These are phyloP conservation scores for Drosophila nr. perissopoda DNA, from an alignment of 2,888 invertebrate genomes.

Conservation along the genomic window DNA sequence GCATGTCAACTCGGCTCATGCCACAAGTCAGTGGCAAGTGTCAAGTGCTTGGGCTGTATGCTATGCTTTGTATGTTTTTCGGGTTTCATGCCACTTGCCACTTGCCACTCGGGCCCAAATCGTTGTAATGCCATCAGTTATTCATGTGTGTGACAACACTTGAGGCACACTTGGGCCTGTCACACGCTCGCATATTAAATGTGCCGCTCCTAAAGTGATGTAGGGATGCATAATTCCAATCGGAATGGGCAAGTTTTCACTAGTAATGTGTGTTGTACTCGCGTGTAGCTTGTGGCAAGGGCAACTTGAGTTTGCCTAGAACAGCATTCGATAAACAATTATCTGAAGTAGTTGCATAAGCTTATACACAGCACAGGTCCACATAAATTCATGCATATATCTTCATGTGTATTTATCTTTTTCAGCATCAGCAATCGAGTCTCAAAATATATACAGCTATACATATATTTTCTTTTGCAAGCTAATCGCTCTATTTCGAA, in stretches of 20 bases:
- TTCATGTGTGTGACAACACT: constrained; percentile 75
- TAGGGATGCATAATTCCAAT: constrained; percentile 14
- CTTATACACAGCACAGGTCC: neutral
- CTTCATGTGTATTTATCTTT: neutral
- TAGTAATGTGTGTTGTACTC: neutral
- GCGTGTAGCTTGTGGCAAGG: neutral
- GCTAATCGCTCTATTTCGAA: neutral
- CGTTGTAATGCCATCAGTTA: constrained; percentile 63
- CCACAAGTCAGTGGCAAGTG: constrained; percentile 78
- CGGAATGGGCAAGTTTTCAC: constrained; percentile 20
- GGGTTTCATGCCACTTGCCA: constrained; percentile 62
- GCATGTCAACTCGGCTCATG: constrained; percentile 71
- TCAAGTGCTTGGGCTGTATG: constrained; percentile 61
- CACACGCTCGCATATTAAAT: constrained; percentile 34
- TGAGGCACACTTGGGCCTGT: constrained; percentile 61
- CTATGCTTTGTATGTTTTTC: constrained; percentile 44
- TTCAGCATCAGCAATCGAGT: neutral
- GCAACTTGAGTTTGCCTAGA: constrained; percentile 7
- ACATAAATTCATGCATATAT: neutral
- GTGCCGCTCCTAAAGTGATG: constrained; percentile 33
- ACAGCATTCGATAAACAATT: constrained; percentile 11
- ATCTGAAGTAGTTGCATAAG: constrained; percentile 1
- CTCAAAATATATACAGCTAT: neutral
- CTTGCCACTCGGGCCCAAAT: constrained; percentile 62
- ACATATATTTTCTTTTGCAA: neutral